Conservation (phyloP, 2,797 vertebrate species). For the Mallotus villosus region DNA sequence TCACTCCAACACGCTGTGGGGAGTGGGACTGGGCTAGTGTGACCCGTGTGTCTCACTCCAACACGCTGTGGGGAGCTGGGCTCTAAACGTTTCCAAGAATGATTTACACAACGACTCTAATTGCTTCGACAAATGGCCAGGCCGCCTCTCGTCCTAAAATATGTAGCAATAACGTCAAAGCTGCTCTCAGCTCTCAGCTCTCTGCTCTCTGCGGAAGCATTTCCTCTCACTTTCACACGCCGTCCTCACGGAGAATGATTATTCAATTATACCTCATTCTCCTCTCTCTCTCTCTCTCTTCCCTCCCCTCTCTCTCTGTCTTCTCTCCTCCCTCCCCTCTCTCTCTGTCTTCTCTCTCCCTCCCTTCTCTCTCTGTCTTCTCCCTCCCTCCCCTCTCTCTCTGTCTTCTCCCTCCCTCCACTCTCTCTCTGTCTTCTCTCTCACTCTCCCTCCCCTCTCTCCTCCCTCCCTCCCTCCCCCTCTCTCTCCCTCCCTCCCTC, state of each 20-base stretch:
- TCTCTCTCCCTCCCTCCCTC: too few species aligned
- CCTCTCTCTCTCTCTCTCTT: not conserved
- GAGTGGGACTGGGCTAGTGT: too few species aligned
- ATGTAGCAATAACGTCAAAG: conserved; percentile 29
- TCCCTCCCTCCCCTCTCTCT: not conserved
- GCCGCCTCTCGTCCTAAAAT: conserved; percentile 24
- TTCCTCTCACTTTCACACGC: not conserved
- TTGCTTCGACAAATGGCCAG: not conserved
- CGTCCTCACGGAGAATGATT: conserved; percentile 20
- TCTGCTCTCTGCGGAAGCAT: not conserved
- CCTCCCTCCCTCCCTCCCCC: too few species aligned
- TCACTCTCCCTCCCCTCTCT: too few species aligned
- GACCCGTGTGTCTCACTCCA: too few species aligned
- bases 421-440: not conserved
- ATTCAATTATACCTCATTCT: conserved; percentile 22
- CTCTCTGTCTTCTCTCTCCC: not conserved
- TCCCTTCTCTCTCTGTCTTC: not conserved
- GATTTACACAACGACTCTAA: conserved; percentile 12
- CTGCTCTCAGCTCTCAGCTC: too few species aligned
- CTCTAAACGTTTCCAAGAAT: not conserved
- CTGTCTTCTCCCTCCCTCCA: too few species aligned
- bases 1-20: too few species aligned
- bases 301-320: not conserved
- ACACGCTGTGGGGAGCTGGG: too few species aligned
- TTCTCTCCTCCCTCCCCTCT: not conserved